phyloP scores from a whole-genome alignment of 2,797 vertebrate genomes.

The Selene dorsalis region DNA sequence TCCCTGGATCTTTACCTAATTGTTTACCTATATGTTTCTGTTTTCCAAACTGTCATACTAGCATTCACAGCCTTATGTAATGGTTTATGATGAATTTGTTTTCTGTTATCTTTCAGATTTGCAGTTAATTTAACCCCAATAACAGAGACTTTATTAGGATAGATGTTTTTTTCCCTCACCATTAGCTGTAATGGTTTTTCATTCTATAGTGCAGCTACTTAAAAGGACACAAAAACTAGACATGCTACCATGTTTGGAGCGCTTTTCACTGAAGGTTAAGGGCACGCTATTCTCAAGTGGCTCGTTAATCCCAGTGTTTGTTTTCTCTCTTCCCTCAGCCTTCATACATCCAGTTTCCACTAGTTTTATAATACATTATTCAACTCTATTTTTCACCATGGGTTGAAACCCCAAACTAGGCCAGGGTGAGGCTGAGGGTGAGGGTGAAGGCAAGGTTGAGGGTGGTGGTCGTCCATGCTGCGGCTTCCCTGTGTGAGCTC shows the following conservation, averaged over 20 bases:
- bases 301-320: neutral
- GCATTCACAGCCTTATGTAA: neutral
- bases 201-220: slow-evolving; percentile 14
- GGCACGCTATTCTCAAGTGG: slow-evolving; percentile 19
- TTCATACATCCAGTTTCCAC: neutral
- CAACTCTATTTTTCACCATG: neutral
- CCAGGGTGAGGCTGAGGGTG: neutral
- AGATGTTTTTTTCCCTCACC: neutral
- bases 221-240: slow-evolving; percentile 20
- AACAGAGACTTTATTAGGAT: neutral
- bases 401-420: neutral
- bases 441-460: neutral
- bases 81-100: neutral
- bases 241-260: slow-evolving; percentile 53
- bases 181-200: slow-evolving; percentile 5
- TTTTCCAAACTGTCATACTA: neutral
- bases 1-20: no score
- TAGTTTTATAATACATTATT: slow-evolving; percentile 2
- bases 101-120: neutral
- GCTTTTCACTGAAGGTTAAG: slow-evolving; percentile 36
- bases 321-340: neutral
- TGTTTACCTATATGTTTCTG: no score
- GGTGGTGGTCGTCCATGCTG: neutral
- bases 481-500: neutral
- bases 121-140: neutral